A percentile compares a stretch with the other conserved stretches of the same genome.
These are phyloP conservation scores for Lethrus apterus DNA, from an alignment of 1,140 invertebrate species.

Conservation along the genomic window DNA sequence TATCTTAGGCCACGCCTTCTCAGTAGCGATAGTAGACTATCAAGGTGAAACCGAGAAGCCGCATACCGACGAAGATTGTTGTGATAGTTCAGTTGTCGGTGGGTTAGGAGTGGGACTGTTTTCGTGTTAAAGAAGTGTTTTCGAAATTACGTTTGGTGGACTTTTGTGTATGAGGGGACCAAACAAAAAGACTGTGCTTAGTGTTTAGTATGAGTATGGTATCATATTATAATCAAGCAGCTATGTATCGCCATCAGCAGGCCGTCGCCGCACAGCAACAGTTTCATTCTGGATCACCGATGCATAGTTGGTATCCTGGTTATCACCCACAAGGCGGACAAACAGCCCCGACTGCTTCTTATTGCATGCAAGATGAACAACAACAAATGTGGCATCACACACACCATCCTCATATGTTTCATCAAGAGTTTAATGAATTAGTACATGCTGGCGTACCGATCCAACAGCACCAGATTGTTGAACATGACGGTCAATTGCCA, in stretches of 20 bases:
- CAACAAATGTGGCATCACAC: conserved; percentile 33
- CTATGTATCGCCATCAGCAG: conserved; percentile 52
- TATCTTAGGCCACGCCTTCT: background rate
- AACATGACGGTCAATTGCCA: conserved; percentile 38
- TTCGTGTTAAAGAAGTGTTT: background rate
- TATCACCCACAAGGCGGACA: conserved; percentile 20
- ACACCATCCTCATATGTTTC: conserved; percentile 29
- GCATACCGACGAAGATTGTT: background rate
- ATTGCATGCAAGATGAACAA: conserved; percentile 33
- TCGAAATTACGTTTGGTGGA: background rate
- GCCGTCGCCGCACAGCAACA: conserved; percentile 28
- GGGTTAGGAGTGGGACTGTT: background rate
- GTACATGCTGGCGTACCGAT: conserved; percentile 20
- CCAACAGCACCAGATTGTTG: conserved; percentile 19
- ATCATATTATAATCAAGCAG: conserved; percentile 50
- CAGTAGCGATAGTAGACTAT: background rate
- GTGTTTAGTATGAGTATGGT: conserved; percentile 43
- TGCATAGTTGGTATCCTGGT: conserved; percentile 35
- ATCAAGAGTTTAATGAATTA: conserved; percentile 39
- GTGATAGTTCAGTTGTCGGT: conserved; percentile 3
- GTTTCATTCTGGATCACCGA: conserved; percentile 23
- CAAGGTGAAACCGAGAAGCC: background rate
- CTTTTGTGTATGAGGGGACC: background rate
- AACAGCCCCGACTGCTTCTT: conserved; percentile 17
- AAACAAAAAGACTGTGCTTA: background rate